A percentile compares a stretch with the other conserved stretches of the same genome.
Conservation (phyloP, 2,113 vertebrate genomes). For the Calidris pugnax region DNA sequence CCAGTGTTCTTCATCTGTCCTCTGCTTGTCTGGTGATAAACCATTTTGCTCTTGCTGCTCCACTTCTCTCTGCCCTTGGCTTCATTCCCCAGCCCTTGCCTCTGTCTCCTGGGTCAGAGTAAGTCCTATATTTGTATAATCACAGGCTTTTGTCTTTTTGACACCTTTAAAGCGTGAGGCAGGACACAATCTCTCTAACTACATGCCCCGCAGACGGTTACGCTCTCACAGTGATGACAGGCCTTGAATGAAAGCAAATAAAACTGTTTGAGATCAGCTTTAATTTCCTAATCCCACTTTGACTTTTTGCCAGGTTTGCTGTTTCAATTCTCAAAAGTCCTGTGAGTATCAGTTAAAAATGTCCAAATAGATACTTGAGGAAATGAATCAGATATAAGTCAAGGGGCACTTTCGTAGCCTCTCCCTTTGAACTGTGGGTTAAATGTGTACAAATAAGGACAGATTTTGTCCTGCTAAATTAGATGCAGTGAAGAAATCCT, state of each 20-base stretch:
- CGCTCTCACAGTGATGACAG: neutral
- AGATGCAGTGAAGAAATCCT: neutral
- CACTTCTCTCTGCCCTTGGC: neutral
- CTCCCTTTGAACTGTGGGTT: neutral
- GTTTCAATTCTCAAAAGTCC: neutral
- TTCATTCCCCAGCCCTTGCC: neutral
- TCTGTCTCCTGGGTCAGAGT: neutral
- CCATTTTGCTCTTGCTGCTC: neutral
- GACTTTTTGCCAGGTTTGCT: neutral
- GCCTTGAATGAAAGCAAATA: neutral
- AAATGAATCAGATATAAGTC: neutral
- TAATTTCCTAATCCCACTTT: neutral
- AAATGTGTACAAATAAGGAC: neutral
- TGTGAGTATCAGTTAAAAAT: neutral
- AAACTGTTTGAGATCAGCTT: neutral
- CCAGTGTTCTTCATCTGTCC: neutral
- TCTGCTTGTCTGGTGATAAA: neutral
- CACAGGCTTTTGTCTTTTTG: neutral
- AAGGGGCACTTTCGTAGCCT: neutral
- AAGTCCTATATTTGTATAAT: neutral
- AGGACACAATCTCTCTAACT: neutral
- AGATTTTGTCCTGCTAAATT: neutral
- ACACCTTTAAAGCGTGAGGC: neutral
- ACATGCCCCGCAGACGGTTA: neutral
- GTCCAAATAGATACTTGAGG: neutral